Evolutionary conservation across 2,113 vertebrate species (phyloP), one percentile per base, ranked within the genome.

Genomic region (Sylvia atricapilla): DNA sequence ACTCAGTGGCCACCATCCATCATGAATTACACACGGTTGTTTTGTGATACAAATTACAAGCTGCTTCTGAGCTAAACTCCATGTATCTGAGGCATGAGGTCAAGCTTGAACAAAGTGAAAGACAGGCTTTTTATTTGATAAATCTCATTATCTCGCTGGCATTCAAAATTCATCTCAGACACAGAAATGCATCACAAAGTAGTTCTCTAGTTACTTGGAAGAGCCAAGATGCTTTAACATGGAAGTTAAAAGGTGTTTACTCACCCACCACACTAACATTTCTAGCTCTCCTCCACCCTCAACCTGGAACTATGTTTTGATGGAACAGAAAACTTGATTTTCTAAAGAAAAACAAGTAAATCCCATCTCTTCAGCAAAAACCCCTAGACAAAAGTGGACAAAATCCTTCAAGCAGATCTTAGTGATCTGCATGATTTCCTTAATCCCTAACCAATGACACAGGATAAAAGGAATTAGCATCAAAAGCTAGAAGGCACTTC

Each of bases 101-200:
- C 96, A 96, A 86, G 76, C 91, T 33, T 27, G 82, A 95, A 82
- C n/a, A 58, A 93, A 90, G 85, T 89, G 77, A 94, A 95, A 97
- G 93, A 93, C 50, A 18, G 62, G 63, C 91, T 67, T 94, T 93
- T 94, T 92, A 95, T 70, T 94, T 91, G 95, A 93, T 92, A 93
- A 95, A 84, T 89, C 84, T 95, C 83, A 88, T 95, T 94, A 88
- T 90, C 82, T 92, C 4, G 7, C 74, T 81, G 78, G 80, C 84
- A 93, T 92, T 96, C 90, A 81, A 95, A 95, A 93, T 75, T 69
- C 15, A 93, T 68, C 79, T 94, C 80, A 92, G 86, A 90, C 69
- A 56, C 69, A 83, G 70, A 73, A 92, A 89, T 43, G 66, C 66
- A 88, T 84, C 62, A 67, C 66, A 77, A 64, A 87, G 73, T 72